phyloP scores from a whole-genome alignment of 2,797 vertebrate genomes.

The Microchirus variegatus region DNA sequence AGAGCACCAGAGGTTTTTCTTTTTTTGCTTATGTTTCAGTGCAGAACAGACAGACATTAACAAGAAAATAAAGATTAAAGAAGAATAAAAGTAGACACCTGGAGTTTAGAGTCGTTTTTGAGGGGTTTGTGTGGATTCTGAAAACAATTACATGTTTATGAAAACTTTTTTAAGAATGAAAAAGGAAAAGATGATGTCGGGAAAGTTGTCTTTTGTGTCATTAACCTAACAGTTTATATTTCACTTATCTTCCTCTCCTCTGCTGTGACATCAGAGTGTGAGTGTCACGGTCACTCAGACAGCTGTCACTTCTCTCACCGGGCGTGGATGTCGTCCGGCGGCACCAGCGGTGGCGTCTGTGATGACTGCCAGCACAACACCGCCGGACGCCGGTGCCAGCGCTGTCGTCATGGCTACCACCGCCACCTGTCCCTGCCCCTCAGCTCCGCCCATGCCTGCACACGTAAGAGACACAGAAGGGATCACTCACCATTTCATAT shows the following conservation, averaged over 20 bases:
- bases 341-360: conserved; percentile 85
- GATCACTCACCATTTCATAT: neutral
- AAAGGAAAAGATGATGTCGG: too few relatives aligned
- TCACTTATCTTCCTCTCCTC: neutral
- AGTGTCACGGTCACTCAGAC: conserved; percentile 86
- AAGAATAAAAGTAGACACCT: too few relatives aligned
- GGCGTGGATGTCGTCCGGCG: conserved; percentile 83
- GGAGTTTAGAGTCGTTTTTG: too few relatives aligned
- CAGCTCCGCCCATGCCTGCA: conserved; percentile 83
- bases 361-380: conserved; percentile 88
- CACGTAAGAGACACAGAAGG: conserved; percentile 76
- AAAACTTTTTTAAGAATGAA: too few relatives aligned
- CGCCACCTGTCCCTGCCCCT: conserved; percentile 78
- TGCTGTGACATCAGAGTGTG: conserved; percentile 78
- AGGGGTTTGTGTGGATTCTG: too few relatives aligned
- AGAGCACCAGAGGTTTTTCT: too few relatives aligned
- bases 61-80: too few relatives aligned
- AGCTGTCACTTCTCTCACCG: conserved; percentile 87
- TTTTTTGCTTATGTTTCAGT: too few relatives aligned
- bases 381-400: conserved; percentile 85
- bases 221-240: too few relatives aligned
- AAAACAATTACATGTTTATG: too few relatives aligned
- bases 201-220: too few relatives aligned
- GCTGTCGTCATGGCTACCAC: conserved; percentile 85
- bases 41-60: too few relatives aligned